Conservation (phyloP, 2,113 vertebrate species). For the Felis chaus region DNA sequence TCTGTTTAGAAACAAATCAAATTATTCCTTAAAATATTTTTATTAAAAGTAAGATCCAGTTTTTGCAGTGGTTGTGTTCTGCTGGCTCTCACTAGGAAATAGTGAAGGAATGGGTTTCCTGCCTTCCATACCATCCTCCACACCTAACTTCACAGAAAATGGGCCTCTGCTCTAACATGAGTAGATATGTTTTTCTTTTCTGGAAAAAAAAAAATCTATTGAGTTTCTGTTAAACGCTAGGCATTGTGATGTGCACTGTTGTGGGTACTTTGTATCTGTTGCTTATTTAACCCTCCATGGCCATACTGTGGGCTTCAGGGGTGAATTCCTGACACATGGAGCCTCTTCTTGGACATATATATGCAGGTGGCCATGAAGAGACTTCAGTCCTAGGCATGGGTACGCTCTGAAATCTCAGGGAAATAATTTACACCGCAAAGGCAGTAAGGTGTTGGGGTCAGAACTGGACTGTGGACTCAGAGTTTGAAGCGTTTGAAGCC, state of each 20-base stretch:
- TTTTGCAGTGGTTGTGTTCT: neutral
- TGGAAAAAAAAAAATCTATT: neutral
- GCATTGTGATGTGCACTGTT: neutral
- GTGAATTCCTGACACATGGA: neutral
- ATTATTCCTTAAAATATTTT: neutral
- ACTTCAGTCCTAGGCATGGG: neutral
- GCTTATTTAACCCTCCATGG: neutral
- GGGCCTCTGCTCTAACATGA: neutral
- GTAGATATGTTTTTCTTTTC: neutral
- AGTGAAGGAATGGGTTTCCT: too few species aligned
- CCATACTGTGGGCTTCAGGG: neutral
- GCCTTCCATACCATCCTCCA: fast-evolving
- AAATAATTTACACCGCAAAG: neutral
- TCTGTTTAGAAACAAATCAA: slow-evolving; percentile 30
- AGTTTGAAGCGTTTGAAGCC: neutral
- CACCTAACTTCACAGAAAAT: neutral
- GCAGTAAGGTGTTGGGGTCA: neutral
- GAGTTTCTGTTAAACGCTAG: neutral
- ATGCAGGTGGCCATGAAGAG: neutral
- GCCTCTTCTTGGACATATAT: neutral
- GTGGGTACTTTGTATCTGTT: neutral
- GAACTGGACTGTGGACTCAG: neutral
- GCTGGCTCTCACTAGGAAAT: neutral
- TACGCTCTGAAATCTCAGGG: neutral
- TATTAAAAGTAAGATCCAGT: neutral